Base-by-base conservation (phyloP, 2,113 vertebrate species). In the Rhea americana region DNA sequence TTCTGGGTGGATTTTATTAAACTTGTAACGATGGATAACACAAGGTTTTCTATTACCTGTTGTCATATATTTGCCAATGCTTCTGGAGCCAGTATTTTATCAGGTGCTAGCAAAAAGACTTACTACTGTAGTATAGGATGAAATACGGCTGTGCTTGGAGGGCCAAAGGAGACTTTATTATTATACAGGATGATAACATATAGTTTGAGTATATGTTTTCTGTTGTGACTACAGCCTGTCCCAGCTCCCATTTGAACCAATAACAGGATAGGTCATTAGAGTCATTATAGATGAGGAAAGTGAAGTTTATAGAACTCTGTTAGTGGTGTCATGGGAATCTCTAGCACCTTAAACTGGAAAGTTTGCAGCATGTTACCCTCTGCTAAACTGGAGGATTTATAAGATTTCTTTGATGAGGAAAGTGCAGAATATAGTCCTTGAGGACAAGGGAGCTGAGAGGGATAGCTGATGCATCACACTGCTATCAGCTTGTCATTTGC, bases 1-100 rank as follows among this genome's bases (percentile, higher is more conserved):
- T 58, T 14, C 53, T 70, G 85, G 68, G 11, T 17, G 21, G 77
- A 41, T 80, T 88, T 97, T 92, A 94, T 95, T 90, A 81, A 93
- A 80, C 62, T 32, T 8, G 68, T 1, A 10, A 4, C 63, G 76
- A 62, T 61, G 82, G 88, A 80, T 94, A 67, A 18, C 22, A 50
- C 48, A 14, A 32, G 45, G 16, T 77, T 85, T 72, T 85, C 68
- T 70, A 3, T 75, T 5, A 45, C 67, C 82, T 94, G 89, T 80
- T 45, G 18, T 35, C 39, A 19, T 13, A 9, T 7, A 4, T 51
- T 83, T 68, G 80, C 58, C 58, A 61, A 26, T 25, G 18, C 11
- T 24, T 0, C 0, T 62, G 83, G 65, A 77, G 70, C 82, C 89
- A 24, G 0, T 41, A 11, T 58, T 80, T 86, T 78, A n/a, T 89